A percentile compares a stretch with the other conserved stretches of the same genome.
Evolutionary conservation across 2,888 invertebrate species (phyloP).

Genomic region (Taenaris catops): DNA sequence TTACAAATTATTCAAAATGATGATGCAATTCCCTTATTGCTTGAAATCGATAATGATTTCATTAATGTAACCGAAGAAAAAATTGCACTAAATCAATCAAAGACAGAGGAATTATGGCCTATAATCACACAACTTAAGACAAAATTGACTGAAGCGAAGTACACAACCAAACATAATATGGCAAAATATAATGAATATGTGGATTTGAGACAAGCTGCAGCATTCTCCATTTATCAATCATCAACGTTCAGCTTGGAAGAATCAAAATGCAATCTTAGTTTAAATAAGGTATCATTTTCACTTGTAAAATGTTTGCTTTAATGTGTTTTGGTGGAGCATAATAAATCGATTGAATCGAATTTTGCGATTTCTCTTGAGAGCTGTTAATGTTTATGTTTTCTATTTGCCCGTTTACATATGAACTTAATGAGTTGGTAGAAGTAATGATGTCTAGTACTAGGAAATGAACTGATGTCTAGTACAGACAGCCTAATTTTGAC

Average conservation of each 20-base stretch:
- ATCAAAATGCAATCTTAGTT: slow-evolving; percentile 32
- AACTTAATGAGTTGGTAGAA: too few species aligned
- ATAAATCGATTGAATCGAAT: too few species aligned
- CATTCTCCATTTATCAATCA: slow-evolving; percentile 40
- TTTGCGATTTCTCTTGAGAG: too few species aligned
- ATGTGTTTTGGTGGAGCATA: too few species aligned
- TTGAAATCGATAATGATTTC: slow-evolving; percentile 59
- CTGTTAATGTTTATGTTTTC: too few species aligned
- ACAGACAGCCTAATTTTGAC: too few species aligned
- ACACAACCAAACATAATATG: slow-evolving; percentile 44
- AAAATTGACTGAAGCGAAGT: slow-evolving; percentile 52
- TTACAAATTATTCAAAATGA: slow-evolving; percentile 44
- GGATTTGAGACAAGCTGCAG: slow-evolving; percentile 42
- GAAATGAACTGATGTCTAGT: too few species aligned
- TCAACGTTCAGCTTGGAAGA: slow-evolving; percentile 37
- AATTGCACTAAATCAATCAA: slow-evolving; percentile 12
- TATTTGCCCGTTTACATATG: too few species aligned
- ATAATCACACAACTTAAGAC: slow-evolving; percentile 41
- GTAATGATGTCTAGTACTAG: too few species aligned
- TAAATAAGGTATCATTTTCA: slow-evolving; percentile 37
- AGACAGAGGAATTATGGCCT: slow-evolving; percentile 34
- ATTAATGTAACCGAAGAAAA: slow-evolving; percentile 32
- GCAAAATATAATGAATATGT: slow-evolving; percentile 38
- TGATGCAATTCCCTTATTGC: slow-evolving; percentile 52
- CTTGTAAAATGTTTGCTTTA: too few species aligned